Evolutionary conservation across 2,113 vertebrate species (phyloP), one percentile per base, ranked within the genome.

Genomic region (Amblyopsis rosae): DNA sequence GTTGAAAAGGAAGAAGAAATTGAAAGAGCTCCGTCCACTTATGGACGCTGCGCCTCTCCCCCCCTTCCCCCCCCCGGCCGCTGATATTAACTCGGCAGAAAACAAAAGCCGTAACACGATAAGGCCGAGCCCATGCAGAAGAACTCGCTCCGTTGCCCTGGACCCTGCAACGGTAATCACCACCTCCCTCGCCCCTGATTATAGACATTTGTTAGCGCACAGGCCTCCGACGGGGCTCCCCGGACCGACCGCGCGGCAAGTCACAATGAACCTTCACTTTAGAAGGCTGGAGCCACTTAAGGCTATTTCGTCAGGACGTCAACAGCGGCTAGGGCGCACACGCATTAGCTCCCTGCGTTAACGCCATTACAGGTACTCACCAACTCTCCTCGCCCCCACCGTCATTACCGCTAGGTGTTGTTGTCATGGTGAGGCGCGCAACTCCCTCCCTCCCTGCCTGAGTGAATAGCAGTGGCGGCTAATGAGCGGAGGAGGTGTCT

Each of bases 401-500:
- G 65, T 61, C 67, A 77, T 69, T 57, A 69, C 35, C 32, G 50
- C 71, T 56, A 74, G 57, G 53, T 67, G 61, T 48, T 72, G 55
- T 19, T 57, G 47, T 26, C 47, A 17, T 35, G 26, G 13, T 66
- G 62, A 64, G 56, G 54, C 69, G 60, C 3, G 62, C 60, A 41
- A 3, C n/a, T 73, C 26, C 17, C 45, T 12, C n/a, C 60, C 65
- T 65, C 64, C 62, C 41, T 60, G 4, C 3, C 33, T 72, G 26
- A 41, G 48, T 16, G 58, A 60, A 61, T 73, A 59, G 62, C 16
- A 62, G 51, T 2, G 5, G 17, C 54, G 45, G 41, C 53, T 85
- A 81, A 85, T 68, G 67, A 82, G 75, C 58, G 1, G 53, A 59
- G 1, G 53, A 59, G 48, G 56, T 33, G 78, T 67, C 66, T 59